Evolutionary conservation across 2,113 vertebrate genomes (phyloP).

Genomic region (Butorides virescens): DNA sequence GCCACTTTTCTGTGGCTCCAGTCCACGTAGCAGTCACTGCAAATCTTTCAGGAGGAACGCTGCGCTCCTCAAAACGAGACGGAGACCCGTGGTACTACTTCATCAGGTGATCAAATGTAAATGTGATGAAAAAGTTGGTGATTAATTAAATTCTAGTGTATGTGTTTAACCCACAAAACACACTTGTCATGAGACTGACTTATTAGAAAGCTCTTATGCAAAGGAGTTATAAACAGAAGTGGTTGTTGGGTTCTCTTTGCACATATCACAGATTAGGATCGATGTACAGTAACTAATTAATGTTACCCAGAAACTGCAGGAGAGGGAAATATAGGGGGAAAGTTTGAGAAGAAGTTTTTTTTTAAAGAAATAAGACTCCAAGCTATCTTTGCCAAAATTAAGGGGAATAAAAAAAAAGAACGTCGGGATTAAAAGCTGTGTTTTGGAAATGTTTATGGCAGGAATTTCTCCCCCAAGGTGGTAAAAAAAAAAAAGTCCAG

Average conservation of each 20-base stretch:
- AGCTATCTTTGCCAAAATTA: neutral
- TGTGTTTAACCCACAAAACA: neutral
- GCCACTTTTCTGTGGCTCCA: fast-evolving
- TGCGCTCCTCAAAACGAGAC: fast-evolving
- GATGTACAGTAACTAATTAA: neutral
- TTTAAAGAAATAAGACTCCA: neutral
- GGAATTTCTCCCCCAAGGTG: neutral
- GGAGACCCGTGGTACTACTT: fast-evolving
- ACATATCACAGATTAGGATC: neutral
- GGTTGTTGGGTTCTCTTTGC: neutral
- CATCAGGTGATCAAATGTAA: neutral
- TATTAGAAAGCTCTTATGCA: neutral
- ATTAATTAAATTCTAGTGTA: neutral
- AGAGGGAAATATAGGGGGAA: neutral
- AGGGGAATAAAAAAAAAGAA: neutral
- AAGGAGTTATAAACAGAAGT: neutral
- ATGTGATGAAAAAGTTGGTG: neutral
- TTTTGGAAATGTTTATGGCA: neutral
- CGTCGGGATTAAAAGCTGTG: neutral
- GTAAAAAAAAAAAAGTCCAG: neutral
- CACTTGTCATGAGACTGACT: neutral
- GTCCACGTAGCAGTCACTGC: fast-evolving
- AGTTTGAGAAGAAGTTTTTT: neutral
- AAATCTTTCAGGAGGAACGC: fast-evolving
- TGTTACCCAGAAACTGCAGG: neutral